phyloP scores from a whole-genome alignment of 1,140 invertebrate genomes.

The Helicoverpa armigera region DNA sequence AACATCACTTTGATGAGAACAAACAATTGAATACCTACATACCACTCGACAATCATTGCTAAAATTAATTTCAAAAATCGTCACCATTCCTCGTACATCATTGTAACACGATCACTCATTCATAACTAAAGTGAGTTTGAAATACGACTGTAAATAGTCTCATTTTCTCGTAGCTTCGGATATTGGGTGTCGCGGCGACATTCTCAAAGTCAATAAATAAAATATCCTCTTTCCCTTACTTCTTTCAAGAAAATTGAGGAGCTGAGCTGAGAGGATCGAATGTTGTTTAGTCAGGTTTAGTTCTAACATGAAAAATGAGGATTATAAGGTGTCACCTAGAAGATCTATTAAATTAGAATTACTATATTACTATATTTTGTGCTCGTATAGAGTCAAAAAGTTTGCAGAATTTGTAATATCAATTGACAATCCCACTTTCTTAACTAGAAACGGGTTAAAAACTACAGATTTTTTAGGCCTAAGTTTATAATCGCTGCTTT shows the following conservation, averaged over 20 bases:
- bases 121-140: slow-evolving; percentile 22
- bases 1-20: too few relatives aligned
- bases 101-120: slow-evolving; percentile 27
- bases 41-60: too few relatives aligned
- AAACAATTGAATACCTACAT: too few relatives aligned
- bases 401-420: too few relatives aligned
- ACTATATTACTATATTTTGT: too few relatives aligned
- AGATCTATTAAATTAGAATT: too few relatives aligned
- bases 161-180: slow-evolving; percentile 27
- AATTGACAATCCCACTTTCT: too few relatives aligned
- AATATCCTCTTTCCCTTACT: slow-evolving; percentile 10
- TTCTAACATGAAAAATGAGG: not conserved
- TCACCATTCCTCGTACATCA: not conserved
- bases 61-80: not conserved
- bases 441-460: too few relatives aligned
- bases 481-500: too few relatives aligned
- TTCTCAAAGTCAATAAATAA: slow-evolving; percentile 35
- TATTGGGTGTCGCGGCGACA: slow-evolving; percentile 23
- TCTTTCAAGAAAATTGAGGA: slow-evolving; percentile 19
- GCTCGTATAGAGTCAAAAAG: too few relatives aligned
- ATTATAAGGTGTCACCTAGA: too few relatives aligned
- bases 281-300: slow-evolving; percentile 3
- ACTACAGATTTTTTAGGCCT: too few relatives aligned
- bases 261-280: slow-evolving; percentile 3
- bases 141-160: slow-evolving; percentile 36